Base-by-base conservation (phyloP, 1,140 invertebrate species). In the Drosophila lowei region DNA sequence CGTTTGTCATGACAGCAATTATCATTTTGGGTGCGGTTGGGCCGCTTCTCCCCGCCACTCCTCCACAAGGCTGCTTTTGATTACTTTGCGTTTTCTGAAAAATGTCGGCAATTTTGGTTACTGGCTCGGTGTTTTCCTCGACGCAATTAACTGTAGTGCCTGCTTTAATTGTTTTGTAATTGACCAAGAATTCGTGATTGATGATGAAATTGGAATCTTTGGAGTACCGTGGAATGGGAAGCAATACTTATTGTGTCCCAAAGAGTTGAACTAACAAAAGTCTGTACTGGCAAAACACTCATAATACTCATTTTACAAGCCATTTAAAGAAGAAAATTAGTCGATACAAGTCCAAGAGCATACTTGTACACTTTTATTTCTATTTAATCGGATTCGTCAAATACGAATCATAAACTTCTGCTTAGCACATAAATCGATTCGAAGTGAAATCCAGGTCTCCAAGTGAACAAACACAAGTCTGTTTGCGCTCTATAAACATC, bases 1-100 rank as follows among this genome's bases (percentile, higher is more conserved):
- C 73, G 70, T 75, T 81, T 85, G 73, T 81, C 81, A 86, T 85
- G 81, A 81, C 81, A 68, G 80, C 80, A 86, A 86, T 86, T 86
- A 86, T 80, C 72, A 61, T 80, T 84, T 75, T 72, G 59, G 72
- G 59, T 63, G 54, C 72, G 41, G 55, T 58, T 13, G 21, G 23
- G 60, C 43, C 34, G 9, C 48, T 21, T 11, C 23, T 16, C 15
- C 25, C 43, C 15, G 13, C 38, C 43, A 21, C 16, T 43, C 34
- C 3, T 11, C 11, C 9, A 13, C 34, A 1, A 13, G 34, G 5
- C 34, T 13, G 9, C 11, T 11, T 16, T 47, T 49, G 50, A 79
- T 63, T 66, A 77, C 58, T 57, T 68, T 52, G 59, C 72, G 66
- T 64, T 75, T 62, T 74, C 42, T 60, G 43, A 63, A 64, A 76